Evolutionary conservation across 2,113 vertebrate species (phyloP).

Genomic region (Diadophis punctatus): DNA sequence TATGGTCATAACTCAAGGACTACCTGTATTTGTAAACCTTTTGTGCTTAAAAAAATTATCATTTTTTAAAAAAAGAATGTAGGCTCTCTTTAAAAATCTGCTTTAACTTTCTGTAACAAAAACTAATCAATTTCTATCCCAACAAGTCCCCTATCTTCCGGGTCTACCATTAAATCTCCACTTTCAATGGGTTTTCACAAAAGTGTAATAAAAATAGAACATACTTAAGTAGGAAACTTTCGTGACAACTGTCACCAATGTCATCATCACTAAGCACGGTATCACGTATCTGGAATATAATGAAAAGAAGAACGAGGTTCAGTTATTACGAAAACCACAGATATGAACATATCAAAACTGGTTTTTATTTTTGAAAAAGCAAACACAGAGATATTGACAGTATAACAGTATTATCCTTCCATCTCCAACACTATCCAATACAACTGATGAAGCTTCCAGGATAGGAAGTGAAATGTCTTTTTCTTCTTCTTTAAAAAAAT

Average conservation of each 20-base stretch:
- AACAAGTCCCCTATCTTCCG: neutral
- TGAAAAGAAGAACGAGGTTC: constrained; percentile 39
- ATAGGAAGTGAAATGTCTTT: neutral
- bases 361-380: neutral
- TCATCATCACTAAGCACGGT: constrained; percentile 92
- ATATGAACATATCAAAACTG: neutral
- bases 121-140: neutral
- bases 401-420: neutral
- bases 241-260: constrained; percentile 95
- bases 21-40: neutral
- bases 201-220: constrained; percentile 47
- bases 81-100: neutral
- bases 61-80: neutral
- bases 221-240: constrained; percentile 96
- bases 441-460: neutral
- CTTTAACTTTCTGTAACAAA: neutral
- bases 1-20: neutral
- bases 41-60: neutral
- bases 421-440: neutral
- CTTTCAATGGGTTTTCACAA: neutral
- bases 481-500: neutral
- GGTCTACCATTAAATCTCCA: neutral
- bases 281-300: constrained; percentile 82
- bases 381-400: neutral
- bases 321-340: neutral